Evolutionary conservation across 2,888 invertebrate genomes (phyloP).

Genomic region (Zeuzera pyrina): DNA sequence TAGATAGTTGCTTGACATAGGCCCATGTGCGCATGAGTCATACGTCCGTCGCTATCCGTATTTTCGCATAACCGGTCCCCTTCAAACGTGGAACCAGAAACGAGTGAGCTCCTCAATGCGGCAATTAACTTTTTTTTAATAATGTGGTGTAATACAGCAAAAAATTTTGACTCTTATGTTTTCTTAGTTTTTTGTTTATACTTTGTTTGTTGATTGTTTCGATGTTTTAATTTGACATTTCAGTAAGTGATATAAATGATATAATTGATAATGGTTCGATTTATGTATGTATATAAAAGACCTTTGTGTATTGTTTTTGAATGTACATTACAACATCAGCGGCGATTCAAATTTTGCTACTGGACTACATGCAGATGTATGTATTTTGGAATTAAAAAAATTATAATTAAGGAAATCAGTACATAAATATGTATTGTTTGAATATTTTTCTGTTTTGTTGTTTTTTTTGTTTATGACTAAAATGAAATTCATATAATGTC

Average conservation of each 20-base stretch:
- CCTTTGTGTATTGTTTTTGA: background rate
- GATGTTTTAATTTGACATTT: no score
- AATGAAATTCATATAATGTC: no score
- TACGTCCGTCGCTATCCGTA: background rate
- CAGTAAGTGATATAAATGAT: no score
- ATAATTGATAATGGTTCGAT: no score
- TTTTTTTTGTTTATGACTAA: no score
- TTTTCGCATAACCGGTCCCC: constrained; percentile 3
- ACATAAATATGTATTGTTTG: no score
- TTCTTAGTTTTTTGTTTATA: constrained; percentile 9
- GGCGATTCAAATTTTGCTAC: no score
- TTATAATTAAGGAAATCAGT: no score
- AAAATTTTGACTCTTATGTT: constrained; percentile 12
- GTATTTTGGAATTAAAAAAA: no score
- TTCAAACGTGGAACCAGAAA: constrained; percentile 7
- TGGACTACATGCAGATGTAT: no score
- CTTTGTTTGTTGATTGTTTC: constrained; percentile 2
- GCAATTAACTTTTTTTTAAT: constrained; percentile 27
- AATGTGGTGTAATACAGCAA: constrained; percentile 21
- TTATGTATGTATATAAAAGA: background rate
- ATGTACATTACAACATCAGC: no score
- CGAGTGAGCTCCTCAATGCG: constrained; percentile 21
- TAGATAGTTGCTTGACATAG: constrained; percentile 1
- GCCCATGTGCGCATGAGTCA: constrained; percentile 4
- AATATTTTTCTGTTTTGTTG: no score